phyloP scores from a whole-genome alignment of 2,888 invertebrate species.

The Kryphioiulus occultus region DNA sequence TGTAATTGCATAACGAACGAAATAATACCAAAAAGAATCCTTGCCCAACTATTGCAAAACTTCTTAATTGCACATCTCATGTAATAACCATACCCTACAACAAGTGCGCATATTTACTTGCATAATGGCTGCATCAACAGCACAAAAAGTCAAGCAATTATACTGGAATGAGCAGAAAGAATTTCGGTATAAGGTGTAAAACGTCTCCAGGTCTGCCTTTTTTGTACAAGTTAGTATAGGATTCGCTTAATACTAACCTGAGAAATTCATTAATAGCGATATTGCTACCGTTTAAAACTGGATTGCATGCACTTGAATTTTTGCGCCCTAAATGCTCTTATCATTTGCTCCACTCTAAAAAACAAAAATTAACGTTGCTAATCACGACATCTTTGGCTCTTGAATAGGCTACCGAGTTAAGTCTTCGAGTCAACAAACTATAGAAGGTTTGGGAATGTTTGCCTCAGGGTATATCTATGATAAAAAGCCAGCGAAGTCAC shows the following conservation, averaged over 20 bases:
- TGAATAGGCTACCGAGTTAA: constrained; percentile 20
- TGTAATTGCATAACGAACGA: no score
- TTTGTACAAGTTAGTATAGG: background rate
- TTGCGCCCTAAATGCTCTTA: background rate
- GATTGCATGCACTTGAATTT: constrained; percentile 32
- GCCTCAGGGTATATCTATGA: background rate
- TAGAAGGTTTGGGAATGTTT: background rate
- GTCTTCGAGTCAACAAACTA: constrained; percentile 32
- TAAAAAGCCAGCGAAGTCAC: background rate
- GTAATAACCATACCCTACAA: no score
- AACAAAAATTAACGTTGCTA: no score
- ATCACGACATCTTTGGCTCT: background rate
- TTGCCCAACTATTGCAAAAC: no score
- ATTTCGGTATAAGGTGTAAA: background rate
- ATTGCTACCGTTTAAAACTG: constrained; percentile 26
- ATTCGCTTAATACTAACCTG: background rate
- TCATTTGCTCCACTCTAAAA: background rate
- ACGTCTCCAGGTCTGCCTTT: background rate
- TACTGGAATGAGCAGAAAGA: background rate
- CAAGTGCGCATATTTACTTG: background rate
- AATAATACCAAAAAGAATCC: no score
- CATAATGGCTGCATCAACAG: background rate
- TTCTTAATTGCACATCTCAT: no score
- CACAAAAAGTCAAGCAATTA: no score
- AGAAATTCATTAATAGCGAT: constrained; percentile 1